Conservation (phyloP, 2,113 vertebrate genomes). For the Otus sunia region DNA sequence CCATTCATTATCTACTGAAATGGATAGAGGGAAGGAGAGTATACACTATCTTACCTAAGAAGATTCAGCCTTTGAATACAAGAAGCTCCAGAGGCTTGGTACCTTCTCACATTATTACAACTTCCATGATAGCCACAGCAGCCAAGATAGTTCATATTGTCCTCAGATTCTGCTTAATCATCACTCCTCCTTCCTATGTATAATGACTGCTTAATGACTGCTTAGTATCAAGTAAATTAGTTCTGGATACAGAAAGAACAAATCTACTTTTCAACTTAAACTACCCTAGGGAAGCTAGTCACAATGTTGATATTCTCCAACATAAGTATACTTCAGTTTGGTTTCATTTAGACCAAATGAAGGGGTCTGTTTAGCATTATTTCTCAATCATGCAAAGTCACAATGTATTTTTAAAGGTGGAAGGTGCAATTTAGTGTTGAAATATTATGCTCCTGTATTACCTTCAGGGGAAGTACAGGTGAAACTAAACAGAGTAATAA, state of each 20-base stretch:
- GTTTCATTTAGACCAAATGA: not conserved
- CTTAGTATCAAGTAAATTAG: not conserved
- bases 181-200: not conserved
- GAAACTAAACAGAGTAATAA: not conserved
- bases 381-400: not conserved
- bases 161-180: not conserved
- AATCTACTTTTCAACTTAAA: not conserved
- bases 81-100: not conserved
- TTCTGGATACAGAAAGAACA: not conserved
- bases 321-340: not conserved
- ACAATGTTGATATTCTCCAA: not conserved
- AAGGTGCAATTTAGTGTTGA: not conserved
- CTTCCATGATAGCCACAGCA: not conserved
- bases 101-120: not conserved
- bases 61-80: not conserved
- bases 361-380: not conserved
- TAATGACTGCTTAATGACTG: accelerated
- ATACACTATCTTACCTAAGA: not conserved
- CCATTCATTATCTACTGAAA: not conserved
- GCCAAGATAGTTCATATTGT: not conserved
- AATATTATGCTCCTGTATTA: not conserved
- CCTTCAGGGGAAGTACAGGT: not conserved
- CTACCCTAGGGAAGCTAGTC: not conserved
- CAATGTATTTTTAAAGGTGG: not conserved
- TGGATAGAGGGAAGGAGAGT: not conserved